Conservation (phyloP, 2,797 vertebrate species). For the Manis pentadactyla region DNA sequence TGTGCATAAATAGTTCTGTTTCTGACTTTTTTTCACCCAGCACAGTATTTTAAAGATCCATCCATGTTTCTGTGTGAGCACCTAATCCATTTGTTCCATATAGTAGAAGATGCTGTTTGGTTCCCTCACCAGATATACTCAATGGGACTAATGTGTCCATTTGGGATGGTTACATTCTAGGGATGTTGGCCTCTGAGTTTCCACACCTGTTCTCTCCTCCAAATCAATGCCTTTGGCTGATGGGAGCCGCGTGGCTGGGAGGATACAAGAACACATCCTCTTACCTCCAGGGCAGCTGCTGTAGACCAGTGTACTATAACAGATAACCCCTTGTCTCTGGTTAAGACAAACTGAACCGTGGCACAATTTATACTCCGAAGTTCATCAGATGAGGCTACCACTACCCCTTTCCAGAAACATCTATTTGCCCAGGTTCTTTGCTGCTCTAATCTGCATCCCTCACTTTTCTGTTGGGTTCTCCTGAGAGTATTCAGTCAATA, state of each 20-base stretch:
- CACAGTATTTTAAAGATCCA: not conserved
- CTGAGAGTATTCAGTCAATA: not conserved
- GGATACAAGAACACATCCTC: not conserved
- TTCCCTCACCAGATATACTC: not conserved
- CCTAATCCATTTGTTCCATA: not conserved
- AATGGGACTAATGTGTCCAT: not conserved
- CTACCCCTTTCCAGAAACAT: fast-evolving
- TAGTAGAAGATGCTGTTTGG: no score
- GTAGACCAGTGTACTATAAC: fast-evolving
- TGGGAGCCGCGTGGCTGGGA: not conserved
- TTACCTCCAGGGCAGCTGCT: fast-evolving
- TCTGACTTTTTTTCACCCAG: not conserved
- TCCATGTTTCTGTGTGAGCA: not conserved
- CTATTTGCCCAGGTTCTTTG: not conserved
- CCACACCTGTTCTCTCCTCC: not conserved
- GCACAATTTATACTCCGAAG: not conserved
- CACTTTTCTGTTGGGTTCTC: not conserved
- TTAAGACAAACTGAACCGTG: not conserved
- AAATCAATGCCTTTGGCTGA: not conserved
- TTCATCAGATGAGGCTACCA: not conserved
- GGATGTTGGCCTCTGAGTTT: not conserved
- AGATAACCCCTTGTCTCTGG: not conserved
- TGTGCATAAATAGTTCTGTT: not conserved
- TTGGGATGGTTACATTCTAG: not conserved
- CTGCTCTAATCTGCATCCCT: not conserved